Percentiles rank a stretch among this genome's conserved stretches.
Conservation (phyloP, 53 echinoderm and acorn worm genomes). For the Holothuria scabra region DNA sequence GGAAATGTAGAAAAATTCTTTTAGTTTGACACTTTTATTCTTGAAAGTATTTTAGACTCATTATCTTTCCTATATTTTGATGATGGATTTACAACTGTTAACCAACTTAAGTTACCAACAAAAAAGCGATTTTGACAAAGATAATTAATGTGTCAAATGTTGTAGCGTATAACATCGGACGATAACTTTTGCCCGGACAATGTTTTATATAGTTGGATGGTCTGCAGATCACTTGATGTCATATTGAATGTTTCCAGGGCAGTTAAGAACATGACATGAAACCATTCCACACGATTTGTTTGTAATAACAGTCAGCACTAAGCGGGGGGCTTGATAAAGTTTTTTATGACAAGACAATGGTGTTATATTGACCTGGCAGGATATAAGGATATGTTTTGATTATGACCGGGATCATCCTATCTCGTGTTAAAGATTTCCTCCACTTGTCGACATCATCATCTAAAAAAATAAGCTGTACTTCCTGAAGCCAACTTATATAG, state of each 20-base stretch:
- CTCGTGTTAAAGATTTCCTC: conserved; percentile 44
- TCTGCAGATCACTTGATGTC: no score
- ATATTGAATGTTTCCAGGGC: conserved; percentile 13
- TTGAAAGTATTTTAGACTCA: no score
- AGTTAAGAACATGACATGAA: conserved; percentile 24
- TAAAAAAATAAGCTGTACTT: conserved; percentile 32
- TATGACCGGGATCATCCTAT: conserved; percentile 34
- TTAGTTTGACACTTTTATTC: no score
- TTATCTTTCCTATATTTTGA: no score
- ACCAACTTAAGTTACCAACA: no score
- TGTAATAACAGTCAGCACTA: conserved; percentile 33
- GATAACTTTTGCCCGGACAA: no score
- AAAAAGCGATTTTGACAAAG: no score
- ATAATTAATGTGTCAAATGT: no score
- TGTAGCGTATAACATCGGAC: no score
- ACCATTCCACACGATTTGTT: conserved; percentile 45
- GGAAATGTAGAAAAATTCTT: no score
- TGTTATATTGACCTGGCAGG: conserved; percentile 37
- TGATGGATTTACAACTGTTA: no score
- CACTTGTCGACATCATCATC: conserved; percentile 31
- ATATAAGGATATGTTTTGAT: conserved; percentile 29
- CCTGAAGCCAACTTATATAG: conserved; percentile 18
- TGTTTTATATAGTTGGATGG: no score
- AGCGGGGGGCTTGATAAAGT: background rate
- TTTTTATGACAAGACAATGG: conserved; percentile 42